phyloP scores from a whole-genome alignment of 2,797 vertebrate genomes.

The Onychomys torridus region DNA sequence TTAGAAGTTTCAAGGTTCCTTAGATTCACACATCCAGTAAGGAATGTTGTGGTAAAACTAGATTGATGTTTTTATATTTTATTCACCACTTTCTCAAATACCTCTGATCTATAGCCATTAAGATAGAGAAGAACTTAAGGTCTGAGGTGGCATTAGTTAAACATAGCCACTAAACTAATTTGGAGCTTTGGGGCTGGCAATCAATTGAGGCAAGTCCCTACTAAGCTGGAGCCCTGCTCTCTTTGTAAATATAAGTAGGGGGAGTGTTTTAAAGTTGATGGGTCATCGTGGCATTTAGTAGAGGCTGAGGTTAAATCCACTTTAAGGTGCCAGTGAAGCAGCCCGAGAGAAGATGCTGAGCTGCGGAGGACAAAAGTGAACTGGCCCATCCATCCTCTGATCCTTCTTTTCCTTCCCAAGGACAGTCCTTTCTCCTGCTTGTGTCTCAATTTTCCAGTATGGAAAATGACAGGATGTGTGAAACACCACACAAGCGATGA shows the following conservation, averaged over 20 bases:
- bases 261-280: not conserved
- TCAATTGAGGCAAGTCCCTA: not conserved
- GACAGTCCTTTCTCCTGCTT: no score
- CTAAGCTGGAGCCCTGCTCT: not conserved
- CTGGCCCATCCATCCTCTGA: not conserved
- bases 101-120: not conserved
- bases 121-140: not conserved
- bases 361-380: not conserved
- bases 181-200: not conserved
- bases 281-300: not conserved
- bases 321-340: not conserved
- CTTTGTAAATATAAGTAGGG: not conserved
- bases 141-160: not conserved
- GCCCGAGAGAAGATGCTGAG: not conserved
- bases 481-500: accelerated
- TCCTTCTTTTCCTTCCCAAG: not conserved
- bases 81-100: not conserved
- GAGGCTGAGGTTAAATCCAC: not conserved
- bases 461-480: not conserved
- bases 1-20: not conserved
- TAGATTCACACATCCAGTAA: not conserved
- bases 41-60: not conserved
- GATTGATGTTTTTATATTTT: not conserved
- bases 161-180: not conserved
- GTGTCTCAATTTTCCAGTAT: not conserved